A percentile compares a stretch with the other conserved stretches of the same genome.
Conservation (phyloP, 2,113 vertebrate genomes). For the Euleptes europaea region DNA sequence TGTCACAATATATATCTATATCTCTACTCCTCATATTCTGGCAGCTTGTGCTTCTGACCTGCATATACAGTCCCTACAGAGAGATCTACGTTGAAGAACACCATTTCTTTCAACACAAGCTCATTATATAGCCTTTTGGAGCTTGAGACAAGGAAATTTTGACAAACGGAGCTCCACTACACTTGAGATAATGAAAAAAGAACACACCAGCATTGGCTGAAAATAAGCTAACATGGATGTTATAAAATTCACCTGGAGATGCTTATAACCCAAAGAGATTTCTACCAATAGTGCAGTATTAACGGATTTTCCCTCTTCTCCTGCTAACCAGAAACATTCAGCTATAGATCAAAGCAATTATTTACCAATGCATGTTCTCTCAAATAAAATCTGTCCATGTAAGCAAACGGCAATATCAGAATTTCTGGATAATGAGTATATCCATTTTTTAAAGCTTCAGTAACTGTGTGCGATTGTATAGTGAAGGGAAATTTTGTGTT, state of each 20-base stretch:
- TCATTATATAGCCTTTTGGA: slow-evolving; percentile 10
- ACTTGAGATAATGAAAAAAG: neutral
- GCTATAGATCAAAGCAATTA: slow-evolving; percentile 42
- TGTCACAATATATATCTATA: neutral
- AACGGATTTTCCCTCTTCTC: neutral
- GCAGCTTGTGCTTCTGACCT: neutral
- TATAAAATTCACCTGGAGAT: slow-evolving; percentile 15
- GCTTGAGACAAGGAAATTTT: neutral
- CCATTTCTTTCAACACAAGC: neutral
- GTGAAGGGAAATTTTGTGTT: slow-evolving; percentile 14
- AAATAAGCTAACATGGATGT: slow-evolving; percentile 22
- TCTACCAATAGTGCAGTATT: slow-evolving; percentile 21
- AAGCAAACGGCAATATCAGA: neutral
- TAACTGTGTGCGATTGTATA: slow-evolving; percentile 2
- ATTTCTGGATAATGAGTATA: too few relatives aligned
- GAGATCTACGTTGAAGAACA: neutral
- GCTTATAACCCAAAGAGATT: neutral
- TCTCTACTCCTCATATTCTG: neutral
- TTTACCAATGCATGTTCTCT: slow-evolving; percentile 20
- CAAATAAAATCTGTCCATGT: slow-evolving; percentile 35
- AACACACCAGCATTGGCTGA: neutral
- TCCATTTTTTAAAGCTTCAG: neutral
- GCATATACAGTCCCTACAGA: neutral
- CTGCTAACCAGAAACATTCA: neutral
- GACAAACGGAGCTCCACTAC: neutral